These are phyloP conservation scores for Drosophila santomea DNA, from an alignment of 1,140 invertebrate genomes.

Conservation along the genomic window DNA sequence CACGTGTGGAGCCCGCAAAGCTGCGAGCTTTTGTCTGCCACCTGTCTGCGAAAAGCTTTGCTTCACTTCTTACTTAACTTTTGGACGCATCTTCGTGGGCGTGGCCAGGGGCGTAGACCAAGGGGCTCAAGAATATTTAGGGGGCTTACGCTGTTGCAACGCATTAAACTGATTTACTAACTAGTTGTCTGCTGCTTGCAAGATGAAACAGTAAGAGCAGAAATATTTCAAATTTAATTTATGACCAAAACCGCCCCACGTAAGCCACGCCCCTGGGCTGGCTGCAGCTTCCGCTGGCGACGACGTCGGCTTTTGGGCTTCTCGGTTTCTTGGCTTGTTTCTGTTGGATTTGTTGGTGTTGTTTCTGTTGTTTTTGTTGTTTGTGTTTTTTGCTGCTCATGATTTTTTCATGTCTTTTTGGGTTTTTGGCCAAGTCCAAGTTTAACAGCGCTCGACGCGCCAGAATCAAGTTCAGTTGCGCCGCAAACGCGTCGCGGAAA, in stretches of 20 bases:
- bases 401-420: constrained; percentile 27
- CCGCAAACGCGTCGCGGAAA: constrained; percentile 82
- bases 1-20: neutral
- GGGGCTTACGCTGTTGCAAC: too few species aligned
- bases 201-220: too few species aligned
- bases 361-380: constrained; percentile 1
- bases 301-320: constrained; percentile 20
- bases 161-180: too few species aligned
- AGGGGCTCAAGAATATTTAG: too few species aligned
- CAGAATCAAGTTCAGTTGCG: constrained; percentile 84
- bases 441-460: constrained; percentile 77
- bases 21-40: constrained; percentile 1
- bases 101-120: neutral
- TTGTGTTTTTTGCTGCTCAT: neutral
- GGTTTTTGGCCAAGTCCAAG: constrained; percentile 80
- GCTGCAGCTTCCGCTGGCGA: constrained; percentile 39
- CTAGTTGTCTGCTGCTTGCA: too few species aligned
- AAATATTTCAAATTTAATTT: too few species aligned
- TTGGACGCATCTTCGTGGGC: constrained; percentile 8
- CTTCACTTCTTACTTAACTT: neutral
- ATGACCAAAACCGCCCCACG: neutral
- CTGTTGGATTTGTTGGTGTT: constrained; percentile 31
- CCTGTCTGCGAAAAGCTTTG: neutral
- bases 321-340: constrained; percentile 36
- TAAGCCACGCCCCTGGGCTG: constrained; percentile 10